phyloP scores from a whole-genome alignment of 2,113 vertebrate genomes.

The Microcebus ravelobensis region DNA sequence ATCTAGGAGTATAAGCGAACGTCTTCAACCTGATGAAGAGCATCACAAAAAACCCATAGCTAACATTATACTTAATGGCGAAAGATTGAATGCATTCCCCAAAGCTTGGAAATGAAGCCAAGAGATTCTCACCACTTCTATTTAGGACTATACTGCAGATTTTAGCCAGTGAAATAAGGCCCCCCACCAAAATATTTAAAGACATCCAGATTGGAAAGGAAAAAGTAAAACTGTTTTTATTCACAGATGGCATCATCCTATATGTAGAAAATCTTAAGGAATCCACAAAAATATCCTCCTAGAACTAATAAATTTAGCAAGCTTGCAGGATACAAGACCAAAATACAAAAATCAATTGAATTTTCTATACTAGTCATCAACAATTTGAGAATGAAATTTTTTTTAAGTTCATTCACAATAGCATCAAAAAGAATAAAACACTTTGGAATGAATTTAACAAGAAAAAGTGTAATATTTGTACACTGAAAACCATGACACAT shows the following conservation, averaged over 20 bases:
- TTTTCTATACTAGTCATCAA: background rate
- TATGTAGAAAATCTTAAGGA: background rate
- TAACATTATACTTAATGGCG: rapidly evolving
- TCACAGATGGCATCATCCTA: background rate
- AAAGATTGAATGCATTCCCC: background rate
- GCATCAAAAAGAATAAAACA: background rate
- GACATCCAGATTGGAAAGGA: background rate
- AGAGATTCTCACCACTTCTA: background rate
- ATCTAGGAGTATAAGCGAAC: background rate
- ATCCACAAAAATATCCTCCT: background rate
- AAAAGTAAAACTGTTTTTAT: background rate
- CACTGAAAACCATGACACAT: background rate
- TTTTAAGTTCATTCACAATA: background rate
- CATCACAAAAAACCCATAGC: background rate
- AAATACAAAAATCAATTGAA: background rate
- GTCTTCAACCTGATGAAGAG: background rate
- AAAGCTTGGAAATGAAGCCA: background rate
- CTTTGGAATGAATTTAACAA: background rate
- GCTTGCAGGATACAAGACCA: background rate
- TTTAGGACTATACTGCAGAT: rapidly evolving
- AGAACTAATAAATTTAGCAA: background rate
- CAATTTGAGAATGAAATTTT: background rate
- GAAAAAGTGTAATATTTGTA: background rate
- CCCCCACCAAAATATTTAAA: background rate
- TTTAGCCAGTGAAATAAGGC: background rate